These are phyloP conservation scores for Coptodon bakossiorum DNA, from an alignment of 2,113 vertebrate genomes.

Conservation along the genomic window DNA sequence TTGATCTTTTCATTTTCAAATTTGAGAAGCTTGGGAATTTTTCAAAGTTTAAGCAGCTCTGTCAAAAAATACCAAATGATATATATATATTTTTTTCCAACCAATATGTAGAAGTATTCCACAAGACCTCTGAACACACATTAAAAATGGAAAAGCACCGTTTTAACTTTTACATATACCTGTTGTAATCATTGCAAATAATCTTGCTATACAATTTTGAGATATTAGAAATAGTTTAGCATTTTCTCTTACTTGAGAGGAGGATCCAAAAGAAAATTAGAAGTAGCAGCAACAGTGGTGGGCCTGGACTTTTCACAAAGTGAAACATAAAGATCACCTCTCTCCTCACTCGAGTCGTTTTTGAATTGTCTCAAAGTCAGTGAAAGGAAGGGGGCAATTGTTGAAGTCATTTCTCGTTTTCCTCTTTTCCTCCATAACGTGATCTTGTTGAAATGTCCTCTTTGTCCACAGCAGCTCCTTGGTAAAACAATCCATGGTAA, in stretches of 20 bases:
- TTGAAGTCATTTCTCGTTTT: slow-evolving; percentile 46
- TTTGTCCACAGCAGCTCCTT: slow-evolving; percentile 39
- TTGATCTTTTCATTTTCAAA: not conserved
- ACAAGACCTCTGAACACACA: not conserved
- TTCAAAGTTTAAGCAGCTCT: not conserved
- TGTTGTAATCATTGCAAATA: not conserved
- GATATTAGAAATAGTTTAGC: not conserved
- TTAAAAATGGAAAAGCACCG: not conserved
- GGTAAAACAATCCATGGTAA: slow-evolving; percentile 55
- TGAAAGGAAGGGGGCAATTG: slow-evolving; percentile 32
- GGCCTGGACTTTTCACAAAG: not conserved
- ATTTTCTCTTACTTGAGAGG: not conserved
- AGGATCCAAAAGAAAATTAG: not conserved
- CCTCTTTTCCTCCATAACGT: slow-evolving; percentile 41
- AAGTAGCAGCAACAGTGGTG: not conserved
- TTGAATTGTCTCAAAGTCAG: not conserved
- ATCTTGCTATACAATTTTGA: not conserved
- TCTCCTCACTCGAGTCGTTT: not conserved
- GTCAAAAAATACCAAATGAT: not conserved
- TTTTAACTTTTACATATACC: not conserved
- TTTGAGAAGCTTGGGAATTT: not conserved
- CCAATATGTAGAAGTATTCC: not conserved
- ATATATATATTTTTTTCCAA: rapidly evolving
- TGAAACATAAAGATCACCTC: not conserved
- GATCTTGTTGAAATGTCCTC: slow-evolving; percentile 59